phyloP scores from a whole-genome alignment of 2,113 vertebrate species.

The Corythoichthys haematopterus region DNA sequence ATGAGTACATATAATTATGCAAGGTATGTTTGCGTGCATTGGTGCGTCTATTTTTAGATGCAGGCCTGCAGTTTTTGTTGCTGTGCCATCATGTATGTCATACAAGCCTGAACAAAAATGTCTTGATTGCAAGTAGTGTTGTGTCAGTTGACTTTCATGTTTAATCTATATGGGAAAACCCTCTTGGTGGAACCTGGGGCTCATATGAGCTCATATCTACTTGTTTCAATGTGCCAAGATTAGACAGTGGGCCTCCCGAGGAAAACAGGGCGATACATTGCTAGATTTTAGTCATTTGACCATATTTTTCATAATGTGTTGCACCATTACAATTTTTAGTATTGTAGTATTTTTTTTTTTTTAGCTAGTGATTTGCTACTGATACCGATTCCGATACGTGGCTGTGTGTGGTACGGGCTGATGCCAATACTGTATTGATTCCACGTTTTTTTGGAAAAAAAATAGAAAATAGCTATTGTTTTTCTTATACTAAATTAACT shows the following conservation, averaged over 20 bases:
- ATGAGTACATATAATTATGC: conserved; percentile 4
- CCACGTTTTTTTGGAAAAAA: too few relatives aligned
- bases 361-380: too few relatives aligned
- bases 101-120: conserved; percentile 6
- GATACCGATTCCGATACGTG: too few relatives aligned
- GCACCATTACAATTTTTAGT: too few relatives aligned
- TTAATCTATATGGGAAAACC: too few relatives aligned
- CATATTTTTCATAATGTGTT: too few relatives aligned
- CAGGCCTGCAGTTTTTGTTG: conserved; percentile 1
- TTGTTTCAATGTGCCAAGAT: not conserved
- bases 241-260: not conserved
- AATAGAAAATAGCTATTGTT: too few relatives aligned
- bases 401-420: too few relatives aligned
- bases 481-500: too few relatives aligned
- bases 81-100: not conserved
- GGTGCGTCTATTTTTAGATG: not conserved
- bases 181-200: not conserved
- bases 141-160: not conserved
- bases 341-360: too few relatives aligned
- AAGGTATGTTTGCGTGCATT: conserved; percentile 14
- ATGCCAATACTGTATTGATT: too few relatives aligned
- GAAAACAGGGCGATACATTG: not conserved
- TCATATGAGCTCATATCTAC: too few relatives aligned
- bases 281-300: not conserved
- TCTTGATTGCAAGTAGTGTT: not conserved